Base-by-base conservation (phyloP, 2,113 vertebrate genomes). In the Nicator chloris region DNA sequence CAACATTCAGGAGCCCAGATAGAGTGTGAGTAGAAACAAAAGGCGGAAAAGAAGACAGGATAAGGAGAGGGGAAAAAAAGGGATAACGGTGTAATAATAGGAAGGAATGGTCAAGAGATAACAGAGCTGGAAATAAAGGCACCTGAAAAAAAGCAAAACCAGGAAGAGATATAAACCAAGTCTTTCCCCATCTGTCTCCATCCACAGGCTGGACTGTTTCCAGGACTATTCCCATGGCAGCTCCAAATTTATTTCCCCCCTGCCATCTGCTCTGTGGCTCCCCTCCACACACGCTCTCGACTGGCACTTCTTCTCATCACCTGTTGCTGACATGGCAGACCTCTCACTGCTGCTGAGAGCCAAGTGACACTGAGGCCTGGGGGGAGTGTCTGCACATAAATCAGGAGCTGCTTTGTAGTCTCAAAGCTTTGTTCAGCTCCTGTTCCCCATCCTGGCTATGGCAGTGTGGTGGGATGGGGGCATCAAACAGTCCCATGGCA, bases 241-340 rank as follows among this genome's bases (percentile, higher is more conserved):
- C 42, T 97, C 95, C 95, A 91, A 85, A 93, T 93, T 86, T 90
- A 78, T 88, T 96, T 94, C 92, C 94, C 96, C 90, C 95, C 95
- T 97, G 95, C 96, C 95, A 96, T 97, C 96, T 95, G 95, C 92
- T 97, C 95, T 39, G 88, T 47, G 68, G 92, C 91, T 96, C 89
- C 88, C 78, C 88, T 95, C 91, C 68, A 81, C 88, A 88, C 95
- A 96, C 7, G 2, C 68, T 94, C 86, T 66, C 1, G 49, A 80
- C 93, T 96, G 94, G 93, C 95, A 86, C 86, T 86, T 68, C 88
- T 92, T 49, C 88, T 89, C 24, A 0, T 95, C 97, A 98, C 97
- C 97, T 98, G 97, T 94, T 96, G 96, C 71, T 86, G 91, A 84
- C 95, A 94, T 49, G 93, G 92, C 95, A 97, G 91, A 70, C 51